A percentile compares a stretch with the other conserved stretches of the same genome.
Evolutionary conservation across 1,140 invertebrate species (phyloP).

Genomic region (Pachyrhynchus sulphureomaculatus): DNA sequence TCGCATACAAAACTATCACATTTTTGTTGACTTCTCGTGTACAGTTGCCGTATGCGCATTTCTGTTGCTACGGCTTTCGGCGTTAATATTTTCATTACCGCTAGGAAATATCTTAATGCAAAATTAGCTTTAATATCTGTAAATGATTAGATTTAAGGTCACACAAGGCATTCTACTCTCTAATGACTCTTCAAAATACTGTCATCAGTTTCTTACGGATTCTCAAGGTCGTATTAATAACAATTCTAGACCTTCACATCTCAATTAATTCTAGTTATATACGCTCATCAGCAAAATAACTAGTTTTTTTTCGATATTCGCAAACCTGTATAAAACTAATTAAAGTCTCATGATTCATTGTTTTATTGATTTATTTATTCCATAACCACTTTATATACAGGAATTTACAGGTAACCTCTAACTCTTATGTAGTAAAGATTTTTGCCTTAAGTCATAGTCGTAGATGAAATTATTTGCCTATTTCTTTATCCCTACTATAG

Average conservation of each 20-base stretch:
- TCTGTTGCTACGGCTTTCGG: too few species aligned
- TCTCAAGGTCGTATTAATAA: conserved; percentile 5
- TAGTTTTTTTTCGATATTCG: background rate
- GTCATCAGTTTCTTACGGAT: conserved; percentile 1
- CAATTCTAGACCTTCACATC: conserved; percentile 14
- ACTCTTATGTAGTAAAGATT: background rate
- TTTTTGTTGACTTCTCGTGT: too few species aligned
- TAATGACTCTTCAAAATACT: background rate
- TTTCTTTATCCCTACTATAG: too few species aligned
- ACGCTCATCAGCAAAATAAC: conserved; percentile 3
- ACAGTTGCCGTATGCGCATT: too few species aligned
- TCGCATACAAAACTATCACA: too few species aligned
- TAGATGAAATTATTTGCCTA: too few species aligned
- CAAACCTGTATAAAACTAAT: background rate
- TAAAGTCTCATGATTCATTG: background rate
- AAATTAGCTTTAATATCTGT: too few species aligned
- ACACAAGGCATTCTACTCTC: too few species aligned
- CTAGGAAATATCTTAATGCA: too few species aligned
- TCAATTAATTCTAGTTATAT: conserved; percentile 14
- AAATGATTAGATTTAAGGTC: too few species aligned
- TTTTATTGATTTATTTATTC: background rate
- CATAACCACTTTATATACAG: background rate
- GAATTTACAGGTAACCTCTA: too few species aligned
- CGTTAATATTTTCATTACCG: too few species aligned
- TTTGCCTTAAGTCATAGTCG: background rate